phyloP scores from a whole-genome alignment of 2,113 vertebrate genomes.

The Potamarius usumacintae region DNA sequence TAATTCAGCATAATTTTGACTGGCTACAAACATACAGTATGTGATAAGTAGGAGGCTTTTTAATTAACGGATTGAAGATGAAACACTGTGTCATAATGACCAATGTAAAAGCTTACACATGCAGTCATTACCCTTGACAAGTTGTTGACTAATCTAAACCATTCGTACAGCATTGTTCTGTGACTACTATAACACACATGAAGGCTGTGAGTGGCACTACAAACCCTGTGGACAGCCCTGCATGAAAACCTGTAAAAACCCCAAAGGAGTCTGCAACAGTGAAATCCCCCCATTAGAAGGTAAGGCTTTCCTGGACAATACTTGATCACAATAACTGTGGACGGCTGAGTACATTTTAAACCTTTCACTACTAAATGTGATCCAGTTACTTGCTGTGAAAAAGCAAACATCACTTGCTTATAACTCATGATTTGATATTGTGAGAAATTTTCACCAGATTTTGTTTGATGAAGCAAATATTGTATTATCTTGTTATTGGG shows the following conservation, averaged over 20 bases:
- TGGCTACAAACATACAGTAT: not conserved
- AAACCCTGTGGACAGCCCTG: slow-evolving; percentile 71
- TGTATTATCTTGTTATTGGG: not conserved
- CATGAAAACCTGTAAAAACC: slow-evolving; percentile 73
- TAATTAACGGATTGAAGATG: not conserved
- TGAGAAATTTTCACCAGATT: not conserved
- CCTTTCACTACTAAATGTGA: not conserved
- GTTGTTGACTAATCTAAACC: not conserved
- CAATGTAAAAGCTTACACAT: not conserved
- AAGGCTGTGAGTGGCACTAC: slow-evolving; percentile 76
- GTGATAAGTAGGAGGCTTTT: not conserved
- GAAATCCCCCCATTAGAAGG: slow-evolving; percentile 71
- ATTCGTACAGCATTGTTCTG: slow-evolving; percentile 71
- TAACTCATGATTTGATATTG: not conserved
- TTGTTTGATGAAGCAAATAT: not conserved
- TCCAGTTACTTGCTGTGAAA: not conserved
- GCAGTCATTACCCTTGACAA: not conserved
- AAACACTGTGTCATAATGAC: not conserved
- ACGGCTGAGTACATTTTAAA: not conserved
- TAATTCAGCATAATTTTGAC: not conserved
- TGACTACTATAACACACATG: slow-evolving; percentile 72
- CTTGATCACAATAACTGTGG: not conserved
- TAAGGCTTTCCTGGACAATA: slow-evolving; percentile 42
- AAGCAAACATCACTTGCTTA: not conserved
- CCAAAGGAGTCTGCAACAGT: slow-evolving; percentile 62